A percentile compares a stretch with the other conserved stretches of the same genome.
phyloP scores from a whole-genome alignment of 2,113 vertebrate species.

The Macquaria ambigua region DNA sequence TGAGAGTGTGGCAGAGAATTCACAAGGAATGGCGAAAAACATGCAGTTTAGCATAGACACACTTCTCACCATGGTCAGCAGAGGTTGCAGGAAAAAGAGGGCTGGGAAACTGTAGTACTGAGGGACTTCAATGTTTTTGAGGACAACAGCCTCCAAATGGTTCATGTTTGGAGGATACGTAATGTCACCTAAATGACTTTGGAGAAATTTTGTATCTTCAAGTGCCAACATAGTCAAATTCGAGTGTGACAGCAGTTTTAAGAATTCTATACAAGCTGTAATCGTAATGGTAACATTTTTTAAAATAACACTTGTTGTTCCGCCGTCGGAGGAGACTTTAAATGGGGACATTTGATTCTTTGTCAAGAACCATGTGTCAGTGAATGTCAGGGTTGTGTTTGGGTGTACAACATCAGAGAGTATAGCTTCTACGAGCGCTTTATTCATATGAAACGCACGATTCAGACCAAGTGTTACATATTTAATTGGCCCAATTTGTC shows the following conservation, averaged over 20 bases:
- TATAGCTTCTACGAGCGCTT: slow-evolving; percentile 48
- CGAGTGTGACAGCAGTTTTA: not conserved
- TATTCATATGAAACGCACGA: not conserved
- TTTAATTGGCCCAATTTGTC: slow-evolving; percentile 55
- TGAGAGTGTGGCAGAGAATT: slow-evolving; percentile 48
- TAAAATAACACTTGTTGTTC: slow-evolving; percentile 69
- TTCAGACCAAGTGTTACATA: slow-evolving; percentile 72
- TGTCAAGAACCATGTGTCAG: slow-evolving; percentile 11
- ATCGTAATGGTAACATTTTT: slow-evolving; percentile 71
- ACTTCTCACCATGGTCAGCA: slow-evolving; percentile 59
- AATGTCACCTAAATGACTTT: fast-evolving
- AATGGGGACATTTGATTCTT: slow-evolving; percentile 19
- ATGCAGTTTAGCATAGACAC: slow-evolving; percentile 79
- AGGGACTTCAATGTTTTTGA: slow-evolving; percentile 65
- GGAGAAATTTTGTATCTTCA: slow-evolving; percentile 72
- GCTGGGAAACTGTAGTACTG: slow-evolving; percentile 68
- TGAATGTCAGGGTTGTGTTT: slow-evolving; percentile 78
- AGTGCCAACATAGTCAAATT: slow-evolving; percentile 67
- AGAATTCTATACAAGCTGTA: not conserved
- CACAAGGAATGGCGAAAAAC: slow-evolving; percentile 84
- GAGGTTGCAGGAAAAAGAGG: not conserved
- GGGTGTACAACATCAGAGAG: slow-evolving; percentile 78
- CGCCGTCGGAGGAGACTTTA: not conserved
- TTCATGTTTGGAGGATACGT: fast-evolving
- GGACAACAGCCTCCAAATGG: slow-evolving; percentile 42